phyloP scores from a whole-genome alignment of 2,797 vertebrate genomes.

The Aotus griseimembra region DNA sequence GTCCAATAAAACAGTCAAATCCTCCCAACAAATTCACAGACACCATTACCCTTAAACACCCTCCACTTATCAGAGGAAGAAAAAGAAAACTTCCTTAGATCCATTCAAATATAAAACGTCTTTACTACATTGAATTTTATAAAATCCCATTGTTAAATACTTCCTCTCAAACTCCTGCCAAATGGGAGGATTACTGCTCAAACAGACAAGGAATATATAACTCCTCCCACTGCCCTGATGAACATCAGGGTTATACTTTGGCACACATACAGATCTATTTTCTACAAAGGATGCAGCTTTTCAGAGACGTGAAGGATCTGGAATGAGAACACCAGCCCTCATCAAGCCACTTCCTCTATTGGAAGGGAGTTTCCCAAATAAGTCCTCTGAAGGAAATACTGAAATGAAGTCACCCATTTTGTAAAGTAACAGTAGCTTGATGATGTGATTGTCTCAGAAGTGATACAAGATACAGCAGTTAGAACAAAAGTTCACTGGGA shows the following conservation, averaged over 20 bases:
- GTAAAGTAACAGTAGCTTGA: constrained; percentile 74
- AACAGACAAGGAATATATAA: constrained; percentile 67
- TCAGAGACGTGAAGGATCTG: constrained; percentile 86
- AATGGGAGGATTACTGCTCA: constrained; percentile 73
- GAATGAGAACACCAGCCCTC: constrained; percentile 84
- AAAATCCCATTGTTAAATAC: constrained; percentile 81
- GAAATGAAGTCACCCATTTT: constrained; percentile 78
- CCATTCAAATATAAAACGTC: constrained; percentile 72
- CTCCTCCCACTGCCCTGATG: constrained; percentile 74
- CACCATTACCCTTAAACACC: constrained; percentile 53
- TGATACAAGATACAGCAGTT: constrained; percentile 45
- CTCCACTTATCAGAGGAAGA: neutral
- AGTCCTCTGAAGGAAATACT: constrained; percentile 81
- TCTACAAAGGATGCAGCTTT: constrained; percentile 88
- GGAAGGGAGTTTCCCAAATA: constrained; percentile 86
- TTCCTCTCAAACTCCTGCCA: constrained; percentile 72
- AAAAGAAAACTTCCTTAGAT: constrained; percentile 69
- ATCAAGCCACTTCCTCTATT: constrained; percentile 85
- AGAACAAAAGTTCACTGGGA: constrained; percentile 26
- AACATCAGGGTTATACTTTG: constrained; percentile 75
- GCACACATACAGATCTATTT: constrained; percentile 79
- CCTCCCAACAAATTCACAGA: constrained; percentile 51
- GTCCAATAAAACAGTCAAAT: constrained; percentile 53
- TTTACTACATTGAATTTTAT: constrained; percentile 76
- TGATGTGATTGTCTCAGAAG: constrained; percentile 33